Evolutionary conservation across 2,888 invertebrate species (phyloP).

Genomic region (Tridacna crocea): DNA sequence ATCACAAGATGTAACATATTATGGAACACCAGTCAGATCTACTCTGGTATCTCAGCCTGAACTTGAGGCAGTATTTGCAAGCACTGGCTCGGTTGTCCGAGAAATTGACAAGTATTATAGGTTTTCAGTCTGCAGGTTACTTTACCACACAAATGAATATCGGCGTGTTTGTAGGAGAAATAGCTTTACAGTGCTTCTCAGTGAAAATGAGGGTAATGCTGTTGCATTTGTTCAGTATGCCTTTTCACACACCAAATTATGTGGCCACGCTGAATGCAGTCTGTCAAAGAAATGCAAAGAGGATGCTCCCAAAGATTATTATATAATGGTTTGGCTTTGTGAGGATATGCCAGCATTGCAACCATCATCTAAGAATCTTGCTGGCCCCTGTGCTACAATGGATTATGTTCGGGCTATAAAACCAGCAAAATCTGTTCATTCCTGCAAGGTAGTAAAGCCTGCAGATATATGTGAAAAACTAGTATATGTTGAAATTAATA

Average conservation of each 20-base stretch:
- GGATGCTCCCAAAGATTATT: not conserved
- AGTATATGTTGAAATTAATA: conserved; percentile 13
- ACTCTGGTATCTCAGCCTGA: not conserved
- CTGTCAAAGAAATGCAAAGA: conserved; percentile 9
- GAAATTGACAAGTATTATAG: too few relatives aligned
- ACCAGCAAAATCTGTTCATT: conserved; percentile 2
- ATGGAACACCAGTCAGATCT: not conserved
- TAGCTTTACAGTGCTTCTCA: too few relatives aligned
- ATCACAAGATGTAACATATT: not conserved
- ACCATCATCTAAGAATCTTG: too few relatives aligned
- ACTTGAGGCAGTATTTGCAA: not conserved
- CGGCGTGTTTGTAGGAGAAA: too few relatives aligned
- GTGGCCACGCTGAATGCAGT: not conserved
- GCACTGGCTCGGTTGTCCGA: not conserved
- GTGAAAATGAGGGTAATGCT: conserved; percentile 9
- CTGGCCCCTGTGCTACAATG: conserved; percentile 3
- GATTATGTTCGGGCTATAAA: conserved; percentile 3
- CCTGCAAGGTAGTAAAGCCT: conserved; percentile 1
- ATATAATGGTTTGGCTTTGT: conserved; percentile 11
- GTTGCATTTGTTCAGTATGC: conserved; percentile 16
- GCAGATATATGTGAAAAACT: conserved; percentile 8
- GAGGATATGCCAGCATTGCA: conserved; percentile 12
- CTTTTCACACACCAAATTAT: not conserved
- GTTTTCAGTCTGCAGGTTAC: too few relatives aligned
- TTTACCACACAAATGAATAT: too few relatives aligned